Conservation (phyloP, 2,888 invertebrate genomes). For the Rotaria macrura region DNA sequence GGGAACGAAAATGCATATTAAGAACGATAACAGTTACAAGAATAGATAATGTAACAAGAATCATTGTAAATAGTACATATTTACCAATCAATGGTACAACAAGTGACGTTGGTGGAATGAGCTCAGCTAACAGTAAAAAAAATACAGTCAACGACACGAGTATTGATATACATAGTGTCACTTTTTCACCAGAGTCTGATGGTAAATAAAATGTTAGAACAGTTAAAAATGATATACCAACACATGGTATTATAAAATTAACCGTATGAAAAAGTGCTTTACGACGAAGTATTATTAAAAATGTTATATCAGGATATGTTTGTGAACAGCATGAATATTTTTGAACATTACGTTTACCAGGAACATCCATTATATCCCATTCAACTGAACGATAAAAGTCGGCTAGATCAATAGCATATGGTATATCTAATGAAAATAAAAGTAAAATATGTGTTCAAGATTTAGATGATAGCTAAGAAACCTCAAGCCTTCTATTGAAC, state of each 20-base stretch:
- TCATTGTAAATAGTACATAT: slow-evolving; percentile 49
- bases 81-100: slow-evolving; percentile 88
- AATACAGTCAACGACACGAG: slow-evolving; percentile 97
- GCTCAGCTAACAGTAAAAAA: slow-evolving; percentile 91
- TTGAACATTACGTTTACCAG: slow-evolving; percentile 44
- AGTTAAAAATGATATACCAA: slow-evolving; percentile 86
- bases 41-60: slow-evolving; percentile 50
- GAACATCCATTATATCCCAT: slow-evolving; percentile 57
- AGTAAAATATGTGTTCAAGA: no score
- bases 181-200: slow-evolving; percentile 93
- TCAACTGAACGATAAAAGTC: slow-evolving; percentile 47
- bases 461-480: no score
- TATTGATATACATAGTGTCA: slow-evolving; percentile 87
- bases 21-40: slow-evolving; percentile 63
- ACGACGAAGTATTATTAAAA: slow-evolving; percentile 48
- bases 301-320: slow-evolving; percentile 50
- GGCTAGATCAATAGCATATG: slow-evolving; percentile 41
- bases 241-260: slow-evolving; percentile 87
- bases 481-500: no score
- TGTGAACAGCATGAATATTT: slow-evolving; percentile 54
- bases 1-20: slow-evolving; percentile 71
- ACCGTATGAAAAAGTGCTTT: slow-evolving; percentile 82
- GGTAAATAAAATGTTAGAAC: slow-evolving; percentile 92
- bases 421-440: neutral
- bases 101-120: slow-evolving; percentile 91